Percentiles rank a stretch among this genome's conserved stretches.
Evolutionary conservation across 2,797 vertebrate species (phyloP).

Genomic region (Odontamblyopus rebecca): DNA sequence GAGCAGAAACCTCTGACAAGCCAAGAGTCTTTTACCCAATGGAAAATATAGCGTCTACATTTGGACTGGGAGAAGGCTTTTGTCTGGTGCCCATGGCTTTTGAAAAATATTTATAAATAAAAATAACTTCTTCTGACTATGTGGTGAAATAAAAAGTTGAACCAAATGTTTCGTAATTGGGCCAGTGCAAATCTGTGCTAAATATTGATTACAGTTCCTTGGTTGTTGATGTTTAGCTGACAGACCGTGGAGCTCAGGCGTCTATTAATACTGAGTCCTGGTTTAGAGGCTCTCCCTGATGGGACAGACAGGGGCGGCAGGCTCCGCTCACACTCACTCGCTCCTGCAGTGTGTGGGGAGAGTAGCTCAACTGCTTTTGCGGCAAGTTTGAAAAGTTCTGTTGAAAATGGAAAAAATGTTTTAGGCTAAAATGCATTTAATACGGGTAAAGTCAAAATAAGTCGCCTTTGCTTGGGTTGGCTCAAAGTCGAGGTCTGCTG

Average conservation of each 20-base stretch:
- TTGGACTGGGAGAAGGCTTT: background rate
- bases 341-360: constrained; percentile 41
- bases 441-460: background rate
- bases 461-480: background rate
- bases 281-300: constrained; percentile 66
- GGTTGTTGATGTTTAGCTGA: constrained; percentile 50
- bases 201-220: constrained; percentile 68
- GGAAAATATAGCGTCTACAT: background rate
- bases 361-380: constrained; percentile 3
- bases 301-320: constrained; percentile 66
- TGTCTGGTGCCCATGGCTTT: background rate
- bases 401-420: background rate
- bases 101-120: background rate
- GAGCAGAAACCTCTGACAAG: background rate
- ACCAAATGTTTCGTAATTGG: background rate
- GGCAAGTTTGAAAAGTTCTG: background rate
- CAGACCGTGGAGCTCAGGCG: constrained; percentile 59
- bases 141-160: background rate
- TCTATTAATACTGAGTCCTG: constrained; percentile 74
- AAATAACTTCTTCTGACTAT: background rate
- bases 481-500: background rate
- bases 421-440: background rate
- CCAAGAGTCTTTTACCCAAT: background rate
- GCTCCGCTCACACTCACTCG: constrained; percentile 58
- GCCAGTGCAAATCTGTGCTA: constrained; percentile 31